Base-by-base conservation (phyloP, 2,113 vertebrate genomes). In the Vidua macroura region DNA sequence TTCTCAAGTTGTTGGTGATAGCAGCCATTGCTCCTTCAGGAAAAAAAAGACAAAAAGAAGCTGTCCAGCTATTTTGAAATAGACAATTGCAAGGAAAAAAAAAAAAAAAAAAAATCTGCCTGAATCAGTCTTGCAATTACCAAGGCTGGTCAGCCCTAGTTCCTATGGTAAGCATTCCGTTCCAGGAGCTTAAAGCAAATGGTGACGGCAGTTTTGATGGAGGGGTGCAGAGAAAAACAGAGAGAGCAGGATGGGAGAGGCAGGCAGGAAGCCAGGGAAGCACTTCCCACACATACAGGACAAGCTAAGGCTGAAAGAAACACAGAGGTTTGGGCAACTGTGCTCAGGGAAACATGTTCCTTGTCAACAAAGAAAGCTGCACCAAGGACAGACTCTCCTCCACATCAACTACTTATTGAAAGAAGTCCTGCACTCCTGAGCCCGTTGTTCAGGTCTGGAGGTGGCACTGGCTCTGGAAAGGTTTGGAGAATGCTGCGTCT, bases 261-360 rank as follows among this genome's bases (percentile, higher is more conserved):
- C 37, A 49, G 35, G 22, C 5, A 18, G n/a, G 35, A 72, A 59
- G 13, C 33, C 28, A 59, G 41, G 41, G 35, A 41, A 79, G 25
- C 9, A 3, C 3, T 13, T 69, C 35, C n/a, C 3, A 1, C 4
- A 4, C 8, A 51, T 15, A 43, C 8, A 70, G 51, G 49, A n/a
- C 28, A 30, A 56, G 14, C 15, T 13, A 31, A 70, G 30, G 44
- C 33, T n/a, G 21, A 60, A 22, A 80, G 39, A 67, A 25, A 43
- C 9, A 5, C 15, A 30, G 20, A 46, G 22, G 37, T 49, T 62
- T 25, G 51, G 68, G 31, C 55, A 70, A 48, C 44, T 67, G 14
- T 16, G 28, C 52, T 69, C 33, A 46, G 31, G n/a, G 11, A 46
- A 77, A 55, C 2, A 4, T 19, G 13, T 23, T 77, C 15, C 13